Evolutionary conservation across 2,113 vertebrate species (phyloP).

Genomic region (Oryzias curvinotus): DNA sequence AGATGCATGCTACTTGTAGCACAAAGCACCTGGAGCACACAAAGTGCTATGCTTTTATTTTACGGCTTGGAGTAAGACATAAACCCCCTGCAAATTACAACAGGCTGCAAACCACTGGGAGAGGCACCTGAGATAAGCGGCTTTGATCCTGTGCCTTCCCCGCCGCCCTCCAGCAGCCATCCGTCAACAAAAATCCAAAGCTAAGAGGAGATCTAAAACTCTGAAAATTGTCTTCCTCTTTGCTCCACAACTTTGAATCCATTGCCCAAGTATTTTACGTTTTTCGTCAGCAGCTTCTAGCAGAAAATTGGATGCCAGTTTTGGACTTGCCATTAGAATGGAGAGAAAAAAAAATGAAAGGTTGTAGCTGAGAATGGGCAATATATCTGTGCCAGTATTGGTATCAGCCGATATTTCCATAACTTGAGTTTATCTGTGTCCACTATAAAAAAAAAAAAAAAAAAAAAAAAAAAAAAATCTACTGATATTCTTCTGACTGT

Average conservation of each 20-base stretch:
- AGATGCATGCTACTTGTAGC: slow-evolving; percentile 4
- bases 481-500: no score
- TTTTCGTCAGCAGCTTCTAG: neutral
- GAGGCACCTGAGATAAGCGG: slow-evolving; percentile 55
- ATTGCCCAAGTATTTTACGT: neutral
- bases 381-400: no score
- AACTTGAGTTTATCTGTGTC: no score
- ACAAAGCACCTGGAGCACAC: slow-evolving; percentile 27
- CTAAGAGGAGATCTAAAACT: slow-evolving; percentile 31
- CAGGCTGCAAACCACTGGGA: slow-evolving; percentile 42
- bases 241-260: slow-evolving; percentile 13
- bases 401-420: no score
- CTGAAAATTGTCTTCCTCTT: slow-evolving; percentile 31
- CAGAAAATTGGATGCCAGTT: neutral
- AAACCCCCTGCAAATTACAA: slow-evolving; percentile 57
- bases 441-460: no score
- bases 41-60: slow-evolving; percentile 48
- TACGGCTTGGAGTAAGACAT: slow-evolving; percentile 48
- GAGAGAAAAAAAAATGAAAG: no score
- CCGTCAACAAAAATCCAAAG: slow-evolving; percentile 56
- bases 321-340: neutral
- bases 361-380: no score
- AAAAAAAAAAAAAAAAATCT: no score
- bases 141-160: slow-evolving; percentile 66
- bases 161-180: slow-evolving; percentile 48